These are phyloP conservation scores for Climacteris rufus DNA, from an alignment of 2,113 vertebrate genomes.

Conservation along the genomic window DNA sequence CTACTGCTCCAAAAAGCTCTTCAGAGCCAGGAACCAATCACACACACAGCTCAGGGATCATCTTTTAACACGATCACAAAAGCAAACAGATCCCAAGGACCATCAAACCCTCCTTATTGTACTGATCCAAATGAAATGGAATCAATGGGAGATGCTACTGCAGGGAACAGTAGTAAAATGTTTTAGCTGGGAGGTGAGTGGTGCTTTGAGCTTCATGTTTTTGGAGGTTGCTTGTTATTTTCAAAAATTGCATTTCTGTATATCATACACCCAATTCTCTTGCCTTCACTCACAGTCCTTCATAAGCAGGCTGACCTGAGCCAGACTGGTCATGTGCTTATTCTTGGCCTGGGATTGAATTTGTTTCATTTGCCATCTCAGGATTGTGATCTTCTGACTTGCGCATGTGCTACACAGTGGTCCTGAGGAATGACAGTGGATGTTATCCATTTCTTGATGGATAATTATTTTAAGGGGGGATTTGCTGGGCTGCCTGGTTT, in stretches of 20 bases:
- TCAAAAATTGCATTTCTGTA: neutral
- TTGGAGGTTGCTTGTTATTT: neutral
- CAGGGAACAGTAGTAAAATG: neutral
- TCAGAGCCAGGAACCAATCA: neutral
- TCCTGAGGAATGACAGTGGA: neutral
- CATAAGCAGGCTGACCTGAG: neutral
- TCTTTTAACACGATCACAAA: neutral
- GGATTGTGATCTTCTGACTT: neutral
- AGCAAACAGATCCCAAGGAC: neutral
- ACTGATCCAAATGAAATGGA: neutral
- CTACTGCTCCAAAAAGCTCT: neutral
- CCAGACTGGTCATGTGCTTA: neutral
- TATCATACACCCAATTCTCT: neutral
- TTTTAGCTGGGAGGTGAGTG: neutral
- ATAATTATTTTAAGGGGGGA: neutral
- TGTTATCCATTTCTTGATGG: neutral
- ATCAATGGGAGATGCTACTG: neutral
- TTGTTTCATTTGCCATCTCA: neutral
- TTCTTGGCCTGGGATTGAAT: neutral
- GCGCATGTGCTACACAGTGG: rapidly evolving
- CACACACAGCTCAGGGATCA: neutral
- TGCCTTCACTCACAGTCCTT: neutral
- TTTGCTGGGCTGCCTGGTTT: neutral
- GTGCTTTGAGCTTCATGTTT: neutral
- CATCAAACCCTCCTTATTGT: neutral